Conservation (phyloP, 2,113 vertebrate genomes). For the Dunckerocampus dactyliophorus region DNA sequence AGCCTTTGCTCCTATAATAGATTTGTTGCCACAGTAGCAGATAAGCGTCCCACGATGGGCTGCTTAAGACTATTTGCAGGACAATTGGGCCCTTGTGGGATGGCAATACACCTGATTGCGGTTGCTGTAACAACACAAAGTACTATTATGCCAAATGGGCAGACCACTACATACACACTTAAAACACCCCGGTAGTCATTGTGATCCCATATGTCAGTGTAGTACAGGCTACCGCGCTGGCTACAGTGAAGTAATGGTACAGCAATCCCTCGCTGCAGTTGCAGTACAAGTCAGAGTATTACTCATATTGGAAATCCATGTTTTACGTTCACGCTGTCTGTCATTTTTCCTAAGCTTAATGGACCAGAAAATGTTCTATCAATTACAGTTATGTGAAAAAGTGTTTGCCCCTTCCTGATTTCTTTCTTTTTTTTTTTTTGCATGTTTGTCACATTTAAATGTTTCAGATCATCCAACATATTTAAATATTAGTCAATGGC, state of each 20-base stretch:
- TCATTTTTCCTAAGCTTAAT: slow-evolving; percentile 55
- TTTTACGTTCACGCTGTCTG: slow-evolving; percentile 38
- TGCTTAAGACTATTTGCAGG: slow-evolving; percentile 48
- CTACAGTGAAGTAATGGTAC: slow-evolving; percentile 46
- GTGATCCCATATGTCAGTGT: slow-evolving; percentile 52
- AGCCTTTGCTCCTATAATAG: slow-evolving; percentile 55
- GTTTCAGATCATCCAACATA: too few species aligned
- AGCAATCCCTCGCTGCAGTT: slow-evolving; percentile 17
- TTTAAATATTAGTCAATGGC: too few species aligned
- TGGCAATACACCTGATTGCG: slow-evolving; percentile 47
- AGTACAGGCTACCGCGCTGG: slow-evolving; percentile 40
- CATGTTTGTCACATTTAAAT: too few species aligned
- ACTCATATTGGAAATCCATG: slow-evolving; percentile 65
- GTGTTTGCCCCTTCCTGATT: too few species aligned
- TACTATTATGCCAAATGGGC: slow-evolving; percentile 27
- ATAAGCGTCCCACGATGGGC: slow-evolving; percentile 51
- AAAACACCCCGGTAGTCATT: not conserved
- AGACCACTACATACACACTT: not conserved
- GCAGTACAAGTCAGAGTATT: slow-evolving; percentile 16
- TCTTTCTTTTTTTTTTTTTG: too few species aligned
- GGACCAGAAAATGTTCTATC: slow-evolving; percentile 63
- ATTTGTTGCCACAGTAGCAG: slow-evolving; percentile 55
- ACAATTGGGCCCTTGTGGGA: slow-evolving; percentile 54
- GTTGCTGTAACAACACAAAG: slow-evolving; percentile 45
- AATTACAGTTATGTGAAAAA: slow-evolving; percentile 27